Evolutionary conservation across 2,113 vertebrate species (phyloP).

Genomic region (Bufo gargarizans): DNA sequence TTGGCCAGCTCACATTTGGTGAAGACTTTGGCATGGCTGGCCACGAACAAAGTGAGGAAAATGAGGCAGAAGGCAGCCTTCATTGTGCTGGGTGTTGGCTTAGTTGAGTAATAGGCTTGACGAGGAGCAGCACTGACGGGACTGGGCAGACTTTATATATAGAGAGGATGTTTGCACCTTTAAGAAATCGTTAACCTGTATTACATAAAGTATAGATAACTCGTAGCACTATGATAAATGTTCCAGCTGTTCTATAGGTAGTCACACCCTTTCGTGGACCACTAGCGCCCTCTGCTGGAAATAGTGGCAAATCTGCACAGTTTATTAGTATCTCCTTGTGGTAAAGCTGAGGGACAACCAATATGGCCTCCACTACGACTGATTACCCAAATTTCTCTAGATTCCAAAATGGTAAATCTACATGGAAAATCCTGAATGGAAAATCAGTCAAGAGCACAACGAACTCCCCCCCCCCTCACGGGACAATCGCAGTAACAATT

Average conservation of each 20-base stretch:
- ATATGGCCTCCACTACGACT: too few species aligned
- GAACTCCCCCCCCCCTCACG: too few species aligned
- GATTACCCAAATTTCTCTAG: too few species aligned
- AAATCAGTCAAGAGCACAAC: too few species aligned
- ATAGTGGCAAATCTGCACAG: neutral
- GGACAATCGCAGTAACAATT: too few species aligned
- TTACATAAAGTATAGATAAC: slow-evolving; percentile 1
- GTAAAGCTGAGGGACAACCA: too few species aligned
- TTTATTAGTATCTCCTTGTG: too few species aligned
- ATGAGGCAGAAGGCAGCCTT: slow-evolving; percentile 55
- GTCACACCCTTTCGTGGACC: neutral
- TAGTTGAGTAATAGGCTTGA: neutral
- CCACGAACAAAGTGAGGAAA: slow-evolving; percentile 59
- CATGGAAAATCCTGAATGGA: too few species aligned
- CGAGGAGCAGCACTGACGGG: neutral
- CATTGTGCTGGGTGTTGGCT: slow-evolving; percentile 32
- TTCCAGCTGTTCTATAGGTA: neutral
- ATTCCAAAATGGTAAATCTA: too few species aligned
- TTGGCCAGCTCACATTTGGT: slow-evolving; percentile 71
- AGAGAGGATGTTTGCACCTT: neutral
- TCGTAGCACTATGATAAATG: neutral
- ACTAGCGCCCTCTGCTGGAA: neutral
- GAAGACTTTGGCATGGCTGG: slow-evolving; percentile 64
- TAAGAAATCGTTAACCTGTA: slow-evolving; percentile 31
- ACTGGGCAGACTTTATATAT: neutral